phyloP scores from a whole-genome alignment of 2,888 invertebrate species.

The Pinctada fucata region DNA sequence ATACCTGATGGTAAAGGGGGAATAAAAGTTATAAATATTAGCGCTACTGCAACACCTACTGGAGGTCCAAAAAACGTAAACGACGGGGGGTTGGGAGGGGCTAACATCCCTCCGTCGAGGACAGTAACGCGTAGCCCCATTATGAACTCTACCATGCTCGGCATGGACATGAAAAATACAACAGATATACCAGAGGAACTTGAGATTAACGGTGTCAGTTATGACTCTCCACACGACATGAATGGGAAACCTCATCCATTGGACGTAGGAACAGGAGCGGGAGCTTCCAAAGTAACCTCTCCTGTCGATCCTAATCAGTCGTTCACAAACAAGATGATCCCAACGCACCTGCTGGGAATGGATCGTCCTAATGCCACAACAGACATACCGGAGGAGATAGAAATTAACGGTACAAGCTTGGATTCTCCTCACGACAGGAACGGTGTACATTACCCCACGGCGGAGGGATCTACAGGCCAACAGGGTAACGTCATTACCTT shows the following conservation, averaged over 20 bases:
- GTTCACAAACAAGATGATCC: neutral
- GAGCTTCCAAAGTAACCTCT: neutral
- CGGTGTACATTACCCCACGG: slow-evolving; percentile 2
- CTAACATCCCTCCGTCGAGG: neutral
- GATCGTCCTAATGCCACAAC: slow-evolving; percentile 29
- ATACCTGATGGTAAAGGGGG: slow-evolving; percentile 26
- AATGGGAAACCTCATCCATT: slow-evolving; percentile 16
- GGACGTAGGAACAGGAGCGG: neutral
- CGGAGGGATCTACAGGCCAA: neutral
- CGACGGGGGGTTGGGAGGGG: neutral
- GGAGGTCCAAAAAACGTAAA: neutral
- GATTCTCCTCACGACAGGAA: slow-evolving; percentile 22
- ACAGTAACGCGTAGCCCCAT: neutral
- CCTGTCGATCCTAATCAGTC: neutral
- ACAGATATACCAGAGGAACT: slow-evolving; percentile 21
- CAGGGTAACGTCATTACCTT: neutral
- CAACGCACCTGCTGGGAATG: slow-evolving; percentile 13
- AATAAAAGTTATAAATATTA: slow-evolving; percentile 24
- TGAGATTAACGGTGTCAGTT: slow-evolving; percentile 10
- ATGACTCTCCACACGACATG: slow-evolving; percentile 10
- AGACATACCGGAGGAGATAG: slow-evolving; percentile 39
- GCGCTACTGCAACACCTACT: slow-evolving; percentile 17
- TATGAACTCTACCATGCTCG: slow-evolving; percentile 4
- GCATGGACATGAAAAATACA: slow-evolving; percentile 1
- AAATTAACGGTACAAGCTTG: slow-evolving; percentile 35